Percentiles rank a stretch among this genome's conserved stretches.
These are phyloP conservation scores for Xanthia togata DNA, from an alignment of 2,888 invertebrate species.

Conservation along the genomic window DNA sequence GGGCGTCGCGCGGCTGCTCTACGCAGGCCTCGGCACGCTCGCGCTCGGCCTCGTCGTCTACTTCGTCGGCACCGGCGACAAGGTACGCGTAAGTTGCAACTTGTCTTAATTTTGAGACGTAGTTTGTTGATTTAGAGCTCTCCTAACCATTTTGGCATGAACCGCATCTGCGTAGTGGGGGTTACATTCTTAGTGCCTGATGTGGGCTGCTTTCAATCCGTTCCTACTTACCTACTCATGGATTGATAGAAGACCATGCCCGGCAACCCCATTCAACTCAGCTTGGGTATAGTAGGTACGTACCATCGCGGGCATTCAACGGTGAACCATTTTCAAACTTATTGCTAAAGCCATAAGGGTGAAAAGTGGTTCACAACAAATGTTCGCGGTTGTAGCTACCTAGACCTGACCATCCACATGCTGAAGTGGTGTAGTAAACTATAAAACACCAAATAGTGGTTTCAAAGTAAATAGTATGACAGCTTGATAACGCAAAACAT, in stretches of 20 bases:
- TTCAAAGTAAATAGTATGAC: conserved; percentile 8
- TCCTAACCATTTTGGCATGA: neutral
- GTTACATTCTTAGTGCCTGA: neutral
- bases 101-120: conserved; percentile 43
- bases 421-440: neutral
- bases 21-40: conserved; percentile 95
- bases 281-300: neutral
- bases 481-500: conserved; percentile 9
- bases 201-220: neutral
- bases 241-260: neutral
- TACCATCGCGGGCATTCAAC: neutral
- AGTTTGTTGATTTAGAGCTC: conserved; percentile 25
- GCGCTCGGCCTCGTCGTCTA: conserved; percentile 96
- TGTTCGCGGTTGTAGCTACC: too few relatives aligned
- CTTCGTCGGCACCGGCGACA: conserved; percentile 97
- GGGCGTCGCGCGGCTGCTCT: conserved; percentile 95
- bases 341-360: too few relatives aligned
- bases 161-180: neutral
- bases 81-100: conserved; percentile 81
- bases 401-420: neutral
- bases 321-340: too few relatives aligned
- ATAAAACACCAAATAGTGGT: conserved; percentile 1
- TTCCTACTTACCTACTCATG: neutral
- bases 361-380: too few relatives aligned
- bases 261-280: neutral